Evolutionary conservation across 2,888 invertebrate species (phyloP).

Genomic region (Epicampocera succincta): DNA sequence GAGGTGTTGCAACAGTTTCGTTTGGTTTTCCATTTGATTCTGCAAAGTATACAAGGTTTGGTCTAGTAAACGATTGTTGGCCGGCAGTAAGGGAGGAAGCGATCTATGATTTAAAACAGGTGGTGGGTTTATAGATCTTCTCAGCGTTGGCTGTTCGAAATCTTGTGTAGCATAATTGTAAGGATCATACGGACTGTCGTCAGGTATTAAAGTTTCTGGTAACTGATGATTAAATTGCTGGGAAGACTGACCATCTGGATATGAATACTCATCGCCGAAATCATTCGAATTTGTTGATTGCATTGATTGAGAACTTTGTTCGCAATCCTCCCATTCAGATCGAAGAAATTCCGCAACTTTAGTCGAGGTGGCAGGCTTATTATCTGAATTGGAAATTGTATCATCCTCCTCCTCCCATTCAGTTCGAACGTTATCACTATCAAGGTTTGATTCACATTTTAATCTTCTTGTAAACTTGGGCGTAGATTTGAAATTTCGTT

Average conservation of each 20-base stretch:
- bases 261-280: slow-evolving; percentile 49
- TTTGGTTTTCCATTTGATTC: slow-evolving; percentile 65
- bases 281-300: slow-evolving; percentile 54
- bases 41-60: slow-evolving; percentile 55
- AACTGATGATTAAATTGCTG: neutral
- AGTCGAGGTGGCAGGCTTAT: slow-evolving; percentile 17
- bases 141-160: neutral
- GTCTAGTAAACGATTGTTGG: slow-evolving; percentile 41
- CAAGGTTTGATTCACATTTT: slow-evolving; percentile 18
- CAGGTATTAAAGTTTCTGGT: slow-evolving; percentile 54
- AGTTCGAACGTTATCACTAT: slow-evolving; percentile 14
- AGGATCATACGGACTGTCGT: slow-evolving; percentile 45
- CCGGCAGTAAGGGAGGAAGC: slow-evolving; percentile 26
- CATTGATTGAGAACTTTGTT: slow-evolving; percentile 48
- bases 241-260: slow-evolving; percentile 28
- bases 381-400: slow-evolving; percentile 7
- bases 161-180: slow-evolving; percentile 15
- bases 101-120: slow-evolving; percentile 23
- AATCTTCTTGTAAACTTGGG: slow-evolving; percentile 50
- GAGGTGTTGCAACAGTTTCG: slow-evolving; percentile 59
- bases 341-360: slow-evolving; percentile 44
- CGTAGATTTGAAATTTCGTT: slow-evolving; percentile 41
- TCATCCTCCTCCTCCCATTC: slow-evolving; percentile 16
- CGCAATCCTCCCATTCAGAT: slow-evolving; percentile 50
- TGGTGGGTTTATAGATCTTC: neutral